Percentiles rank a stretch among this genome's conserved stretches.
Evolutionary conservation across 2,888 invertebrate species (phyloP).

Genomic region (Eilema depressum): DNA sequence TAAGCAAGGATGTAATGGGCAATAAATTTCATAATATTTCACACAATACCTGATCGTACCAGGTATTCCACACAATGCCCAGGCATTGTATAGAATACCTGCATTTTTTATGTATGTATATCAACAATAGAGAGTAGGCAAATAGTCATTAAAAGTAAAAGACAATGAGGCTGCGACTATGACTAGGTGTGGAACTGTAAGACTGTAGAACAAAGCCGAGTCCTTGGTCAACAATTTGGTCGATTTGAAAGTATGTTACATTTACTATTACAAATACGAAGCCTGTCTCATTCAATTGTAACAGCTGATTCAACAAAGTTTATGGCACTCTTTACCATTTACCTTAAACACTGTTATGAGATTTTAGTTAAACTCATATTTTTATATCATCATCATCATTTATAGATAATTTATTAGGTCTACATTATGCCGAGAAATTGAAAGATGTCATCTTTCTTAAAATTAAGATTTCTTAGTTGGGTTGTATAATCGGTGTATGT

Average conservation of each 20-base stretch:
- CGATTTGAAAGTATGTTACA: conserved; percentile 62
- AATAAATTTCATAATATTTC: too few relatives aligned
- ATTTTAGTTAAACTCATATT: neutral
- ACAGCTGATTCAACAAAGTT: conserved; percentile 51
- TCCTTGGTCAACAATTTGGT: conserved; percentile 75
- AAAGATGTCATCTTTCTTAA: neutral
- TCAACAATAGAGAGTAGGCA: conserved; percentile 37
- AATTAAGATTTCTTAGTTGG: neutral
- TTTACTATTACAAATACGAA: conserved; percentile 76
- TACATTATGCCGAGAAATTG: neutral
- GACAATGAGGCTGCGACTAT: conserved; percentile 50
- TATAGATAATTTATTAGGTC: neutral
- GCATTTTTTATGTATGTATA: too few relatives aligned
- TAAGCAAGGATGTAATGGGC: too few relatives aligned
- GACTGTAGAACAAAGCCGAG: conserved; percentile 68
- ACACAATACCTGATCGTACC: too few relatives aligned
- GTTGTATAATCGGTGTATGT: neutral
- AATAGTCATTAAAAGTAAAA: conserved; percentile 44
- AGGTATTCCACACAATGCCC: too few relatives aligned
- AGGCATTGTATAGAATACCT: too few relatives aligned
- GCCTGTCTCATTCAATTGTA: conserved; percentile 55
- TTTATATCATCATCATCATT: too few relatives aligned
- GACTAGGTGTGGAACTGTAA: conserved; percentile 42
- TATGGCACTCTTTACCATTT: conserved; percentile 19
- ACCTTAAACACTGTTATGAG: neutral